Evolutionary conservation across 2,888 invertebrate genomes (phyloP), one percentile per base, ranked within the genome.

Genomic region (Torymus auratus): DNA sequence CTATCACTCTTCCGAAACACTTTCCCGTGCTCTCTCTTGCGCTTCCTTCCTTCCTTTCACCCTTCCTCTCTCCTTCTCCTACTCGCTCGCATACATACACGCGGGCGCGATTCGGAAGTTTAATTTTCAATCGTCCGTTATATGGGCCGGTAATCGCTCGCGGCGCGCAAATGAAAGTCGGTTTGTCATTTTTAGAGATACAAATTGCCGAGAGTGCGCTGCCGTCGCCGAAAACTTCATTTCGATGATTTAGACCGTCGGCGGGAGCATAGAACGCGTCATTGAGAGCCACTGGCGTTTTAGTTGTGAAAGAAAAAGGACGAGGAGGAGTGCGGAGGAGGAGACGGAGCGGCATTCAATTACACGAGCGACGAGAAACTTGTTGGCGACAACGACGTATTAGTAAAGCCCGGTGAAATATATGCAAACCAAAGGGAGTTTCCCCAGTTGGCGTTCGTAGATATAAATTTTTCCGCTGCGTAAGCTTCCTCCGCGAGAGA

Each of bases 161-260:
- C 23, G 53, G 55, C 15, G 82, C 78, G 41, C 64, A 78, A 73
- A 80, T 78, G 76, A 81, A 81, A 78, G 50, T 78, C 81, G n/a
- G 75, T 81, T 81, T 81, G 73, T 82, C 82, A 82, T 82, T 82
- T 82, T 82, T 82, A 79, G 73, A 82, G 79, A 77, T 76, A 82
- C 79, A 77, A 82, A 82, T 82, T 79, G 75, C 76, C 53, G 17
- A 12, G 17, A 5, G 41, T 1, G 5, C 41, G 3, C 13, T 20
- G 5, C 41, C 41, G 65, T 41, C 62, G 61, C 65, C 60, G 50
- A 70, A 82, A 82, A 82, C 75, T 79, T 79, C 60, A 82, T 82
- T 79, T 82, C 53, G 72, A 69, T 79, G 76, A 82, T 82, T 79
- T 82, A 82, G 71, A 64, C 15, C 52, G 50, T 14, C 2, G 13